Percentiles rank a stretch among this genome's conserved stretches.
Conservation (phyloP, 2,888 invertebrate species). For the Eilema depressum region DNA sequence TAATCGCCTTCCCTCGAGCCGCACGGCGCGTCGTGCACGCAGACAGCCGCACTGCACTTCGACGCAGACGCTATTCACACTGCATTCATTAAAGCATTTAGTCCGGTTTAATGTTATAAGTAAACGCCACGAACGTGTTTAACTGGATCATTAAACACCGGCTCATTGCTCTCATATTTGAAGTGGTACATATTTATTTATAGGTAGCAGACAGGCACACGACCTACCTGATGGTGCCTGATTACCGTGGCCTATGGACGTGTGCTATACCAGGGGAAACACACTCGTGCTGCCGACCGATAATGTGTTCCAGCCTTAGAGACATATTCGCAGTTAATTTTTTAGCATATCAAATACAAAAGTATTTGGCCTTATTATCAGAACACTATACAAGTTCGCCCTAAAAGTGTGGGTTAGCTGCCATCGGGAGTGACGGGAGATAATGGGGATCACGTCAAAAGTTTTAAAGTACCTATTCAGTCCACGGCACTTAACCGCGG, state of each 20-base stretch:
- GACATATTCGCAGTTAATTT: neutral
- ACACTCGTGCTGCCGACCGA: no score
- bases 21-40: neutral
- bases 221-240: no score
- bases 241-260: no score
- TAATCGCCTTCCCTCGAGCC: slow-evolving; percentile 19
- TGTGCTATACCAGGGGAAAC: no score
- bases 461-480: slow-evolving; percentile 9
- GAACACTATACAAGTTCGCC: neutral
- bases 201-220: no score
- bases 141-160: neutral
- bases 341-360: neutral
- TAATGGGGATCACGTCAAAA: slow-evolving; percentile 10
- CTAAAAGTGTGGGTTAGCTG: neutral
- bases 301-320: neutral
- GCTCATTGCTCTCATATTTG: neutral
- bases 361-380: neutral
- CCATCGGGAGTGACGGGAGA: neutral
- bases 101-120: neutral
- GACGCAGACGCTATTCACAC: slow-evolving; percentile 4
- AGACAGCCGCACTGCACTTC: neutral
- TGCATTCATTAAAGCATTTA: neutral
- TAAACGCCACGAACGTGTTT: neutral
- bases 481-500: neutral
- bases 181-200: neutral